These are phyloP conservation scores for Arbacia lixula DNA, from an alignment of 53 echinoderm and acorn worm genomes.

Conservation along the genomic window DNA sequence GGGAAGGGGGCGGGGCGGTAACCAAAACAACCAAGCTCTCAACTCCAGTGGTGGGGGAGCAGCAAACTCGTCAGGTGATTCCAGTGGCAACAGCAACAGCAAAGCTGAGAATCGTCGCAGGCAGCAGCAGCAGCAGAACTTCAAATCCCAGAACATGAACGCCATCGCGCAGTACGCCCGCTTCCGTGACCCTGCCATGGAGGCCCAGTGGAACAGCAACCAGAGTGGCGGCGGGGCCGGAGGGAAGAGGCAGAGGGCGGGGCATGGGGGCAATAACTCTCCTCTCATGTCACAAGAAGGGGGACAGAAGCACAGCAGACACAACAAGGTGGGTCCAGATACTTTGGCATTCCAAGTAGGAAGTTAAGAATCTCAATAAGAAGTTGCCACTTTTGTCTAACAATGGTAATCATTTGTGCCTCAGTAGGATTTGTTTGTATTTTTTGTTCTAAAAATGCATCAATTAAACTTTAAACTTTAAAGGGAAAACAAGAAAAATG, in stretches of 20 bases:
- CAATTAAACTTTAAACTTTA: no score
- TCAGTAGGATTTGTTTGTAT: no score
- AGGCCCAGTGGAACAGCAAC: constrained; percentile 11
- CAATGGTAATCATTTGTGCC: no score
- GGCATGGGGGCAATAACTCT: constrained; percentile 23
- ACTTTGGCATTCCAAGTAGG: no score
- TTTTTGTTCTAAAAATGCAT: no score
- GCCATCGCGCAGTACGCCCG: constrained; percentile 69
- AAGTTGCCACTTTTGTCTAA: no score
- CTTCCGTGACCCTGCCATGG: constrained; percentile 56
- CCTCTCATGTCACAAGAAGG: constrained; percentile 30
- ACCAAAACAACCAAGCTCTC: constrained; percentile 40
- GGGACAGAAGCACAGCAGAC: constrained; percentile 21
- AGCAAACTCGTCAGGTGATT: constrained; percentile 7
- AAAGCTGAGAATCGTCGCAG: constrained; percentile 53
- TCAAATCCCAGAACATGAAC: constrained; percentile 74
- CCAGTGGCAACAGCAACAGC: no score
- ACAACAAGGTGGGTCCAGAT: constrained; percentile 11
- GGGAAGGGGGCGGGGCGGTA: constrained; percentile 39
- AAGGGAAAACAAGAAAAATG: no score
- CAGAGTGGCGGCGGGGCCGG: neutral
- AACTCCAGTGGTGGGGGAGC: constrained; percentile 6
- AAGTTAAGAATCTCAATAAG: no score
- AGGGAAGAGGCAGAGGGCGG: constrained; percentile 47
- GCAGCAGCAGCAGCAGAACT: constrained; percentile 71